phyloP scores from a whole-genome alignment of 2,113 vertebrate genomes.

The Deroptyus accipitrinus region DNA sequence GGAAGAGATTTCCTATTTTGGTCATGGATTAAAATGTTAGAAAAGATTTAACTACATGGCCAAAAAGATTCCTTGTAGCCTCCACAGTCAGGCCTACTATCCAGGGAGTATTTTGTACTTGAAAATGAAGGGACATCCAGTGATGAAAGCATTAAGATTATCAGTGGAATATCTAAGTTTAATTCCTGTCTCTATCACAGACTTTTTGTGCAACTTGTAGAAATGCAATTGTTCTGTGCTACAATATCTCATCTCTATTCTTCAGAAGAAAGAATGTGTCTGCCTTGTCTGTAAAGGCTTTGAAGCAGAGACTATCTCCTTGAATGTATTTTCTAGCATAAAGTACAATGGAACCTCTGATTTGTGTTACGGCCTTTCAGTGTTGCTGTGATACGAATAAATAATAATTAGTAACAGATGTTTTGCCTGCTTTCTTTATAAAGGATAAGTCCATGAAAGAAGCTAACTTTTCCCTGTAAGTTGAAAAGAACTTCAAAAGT shows the following conservation, averaged over 20 bases:
- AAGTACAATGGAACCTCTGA: conserved; percentile 31
- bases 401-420: conserved; percentile 44
- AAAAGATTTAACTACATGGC: conserved; percentile 43
- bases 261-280: conserved; percentile 2
- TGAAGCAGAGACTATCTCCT: conserved; percentile 15
- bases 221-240: conserved; percentile 40
- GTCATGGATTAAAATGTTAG: background rate
- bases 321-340: background rate
- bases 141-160: conserved; percentile 33
- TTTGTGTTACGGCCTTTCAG: conserved; percentile 19
- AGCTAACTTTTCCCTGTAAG: background rate
- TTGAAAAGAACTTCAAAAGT: conserved; percentile 28
- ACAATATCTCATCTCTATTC: conserved; percentile 33
- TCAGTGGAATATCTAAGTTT: conserved; percentile 4
- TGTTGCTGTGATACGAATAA: conserved; percentile 14
- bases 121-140: background rate
- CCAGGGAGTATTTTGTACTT: conserved; percentile 10
- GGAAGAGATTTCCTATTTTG: conserved; percentile 19
- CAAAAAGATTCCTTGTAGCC: background rate
- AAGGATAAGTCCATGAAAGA: background rate
- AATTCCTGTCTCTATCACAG: conserved; percentile 25
- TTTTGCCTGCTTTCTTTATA: conserved; percentile 1
- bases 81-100: background rate
- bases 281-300: conserved; percentile 27
- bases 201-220: background rate